These are phyloP conservation scores for Phalacrocorax brasilianus DNA, from an alignment of 2,113 vertebrate species.

Conservation along the genomic window DNA sequence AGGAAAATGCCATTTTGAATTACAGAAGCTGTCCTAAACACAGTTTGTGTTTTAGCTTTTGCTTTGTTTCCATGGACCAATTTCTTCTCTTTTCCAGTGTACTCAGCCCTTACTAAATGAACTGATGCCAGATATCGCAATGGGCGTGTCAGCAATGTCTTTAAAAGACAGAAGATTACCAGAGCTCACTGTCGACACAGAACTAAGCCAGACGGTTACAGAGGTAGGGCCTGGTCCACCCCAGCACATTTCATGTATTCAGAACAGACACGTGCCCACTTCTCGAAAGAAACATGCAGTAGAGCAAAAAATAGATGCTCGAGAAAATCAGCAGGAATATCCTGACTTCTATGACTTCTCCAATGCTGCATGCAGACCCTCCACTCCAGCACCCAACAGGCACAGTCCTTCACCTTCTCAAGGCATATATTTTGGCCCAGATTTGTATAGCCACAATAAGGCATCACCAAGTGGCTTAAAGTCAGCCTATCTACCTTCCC, in stretches of 20 bases:
- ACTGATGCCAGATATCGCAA: slow-evolving; percentile 97
- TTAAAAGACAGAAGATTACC: slow-evolving; percentile 91
- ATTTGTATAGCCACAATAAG: slow-evolving; percentile 91
- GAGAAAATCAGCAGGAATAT: slow-evolving; percentile 87
- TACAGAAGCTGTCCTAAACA: neutral
- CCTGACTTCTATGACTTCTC: slow-evolving; percentile 93
- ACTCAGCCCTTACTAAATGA: slow-evolving; percentile 92
- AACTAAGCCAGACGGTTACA: slow-evolving; percentile 73
- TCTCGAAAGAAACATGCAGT: slow-evolving; percentile 89
- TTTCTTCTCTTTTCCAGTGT: slow-evolving; percentile 75
- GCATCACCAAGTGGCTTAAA: slow-evolving; percentile 82
- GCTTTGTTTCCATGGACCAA: neutral
- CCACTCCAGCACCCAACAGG: slow-evolving; percentile 77
- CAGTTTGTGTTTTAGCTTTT: neutral
- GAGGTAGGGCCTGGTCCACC: slow-evolving; percentile 77
- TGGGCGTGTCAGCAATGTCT: slow-evolving; percentile 93
- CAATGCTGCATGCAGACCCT: slow-evolving; percentile 82
- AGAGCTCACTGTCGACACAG: slow-evolving; percentile 86
- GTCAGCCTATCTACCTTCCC: slow-evolving; percentile 79
- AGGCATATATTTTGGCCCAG: slow-evolving; percentile 84
- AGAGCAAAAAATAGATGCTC: slow-evolving; percentile 84
- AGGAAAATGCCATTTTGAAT: neutral
- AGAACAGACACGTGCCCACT: slow-evolving; percentile 81
- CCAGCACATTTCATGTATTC: slow-evolving; percentile 76
- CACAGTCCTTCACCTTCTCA: slow-evolving; percentile 78